A percentile compares a stretch with the other conserved stretches of the same genome.
These are phyloP conservation scores for Halcyon smyrnensis DNA, from an alignment of 2,797 vertebrate species.

Conservation along the genomic window DNA sequence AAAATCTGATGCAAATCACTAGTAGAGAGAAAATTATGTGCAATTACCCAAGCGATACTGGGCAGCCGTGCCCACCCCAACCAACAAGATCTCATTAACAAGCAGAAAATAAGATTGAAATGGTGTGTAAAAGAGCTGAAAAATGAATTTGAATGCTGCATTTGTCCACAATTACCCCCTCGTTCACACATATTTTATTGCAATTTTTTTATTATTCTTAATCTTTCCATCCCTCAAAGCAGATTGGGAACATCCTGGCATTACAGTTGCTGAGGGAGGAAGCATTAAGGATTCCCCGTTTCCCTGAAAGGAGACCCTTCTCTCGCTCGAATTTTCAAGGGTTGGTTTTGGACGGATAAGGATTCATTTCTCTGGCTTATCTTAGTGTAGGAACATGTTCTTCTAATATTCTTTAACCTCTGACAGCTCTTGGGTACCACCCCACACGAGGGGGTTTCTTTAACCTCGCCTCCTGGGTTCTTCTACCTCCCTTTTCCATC, in stretches of 20 bases:
- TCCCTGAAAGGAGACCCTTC: conserved; percentile 80
- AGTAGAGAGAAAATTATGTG: conserved; percentile 94
- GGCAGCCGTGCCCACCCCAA: conserved; percentile 95
- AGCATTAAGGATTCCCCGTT: conserved; percentile 81
- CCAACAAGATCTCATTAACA: conserved; percentile 99
- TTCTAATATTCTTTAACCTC: conserved; percentile 31
- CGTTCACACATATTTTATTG: conserved; percentile 99
- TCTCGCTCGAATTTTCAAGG: conserved; percentile 62
- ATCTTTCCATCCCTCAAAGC: conserved; percentile 92
- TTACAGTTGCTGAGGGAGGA: conserved; percentile 81
- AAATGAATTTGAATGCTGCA: conserved; percentile 99
- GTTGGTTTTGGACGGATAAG: conserved; percentile 79
- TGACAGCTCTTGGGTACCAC: not conserved
- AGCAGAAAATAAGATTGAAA: conserved; percentile 99
- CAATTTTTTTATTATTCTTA: conserved; percentile 90
- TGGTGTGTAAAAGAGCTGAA: conserved; percentile 99
- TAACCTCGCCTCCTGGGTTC: not conserved
- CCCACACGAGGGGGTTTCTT: not conserved
- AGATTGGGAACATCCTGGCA: conserved; percentile 87
- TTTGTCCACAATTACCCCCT: conserved; percentile 99
- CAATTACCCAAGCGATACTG: conserved; percentile 96
- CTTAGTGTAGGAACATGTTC: conserved; percentile 64
- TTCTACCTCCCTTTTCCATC: not conserved
- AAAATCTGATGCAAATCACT: conserved; percentile 93
- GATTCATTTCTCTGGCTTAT: conserved; percentile 80